These are phyloP conservation scores for Muschampia plurimacula DNA, from an alignment of 2,888 invertebrate species.

Conservation along the genomic window DNA sequence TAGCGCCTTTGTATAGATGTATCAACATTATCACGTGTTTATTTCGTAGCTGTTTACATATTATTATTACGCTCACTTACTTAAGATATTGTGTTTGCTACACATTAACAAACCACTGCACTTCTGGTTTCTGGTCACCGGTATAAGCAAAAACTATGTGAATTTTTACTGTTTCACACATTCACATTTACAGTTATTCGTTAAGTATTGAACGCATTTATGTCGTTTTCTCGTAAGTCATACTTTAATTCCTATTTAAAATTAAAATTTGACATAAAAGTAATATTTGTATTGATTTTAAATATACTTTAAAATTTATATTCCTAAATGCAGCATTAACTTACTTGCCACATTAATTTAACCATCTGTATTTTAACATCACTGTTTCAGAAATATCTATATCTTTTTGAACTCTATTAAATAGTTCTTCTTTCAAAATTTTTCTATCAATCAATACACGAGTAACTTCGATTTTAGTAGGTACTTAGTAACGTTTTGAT, in stretches of 20 bases:
- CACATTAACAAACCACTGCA: conserved; percentile 49
- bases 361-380: conserved; percentile 20
- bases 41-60: conserved; percentile 51
- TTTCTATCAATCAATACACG: conserved; percentile 7
- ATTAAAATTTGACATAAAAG: conserved; percentile 29
- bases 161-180: conserved; percentile 35
- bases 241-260: conserved; percentile 26
- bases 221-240: conserved; percentile 31
- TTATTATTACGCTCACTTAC: conserved; percentile 43
- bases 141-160: conserved; percentile 44
- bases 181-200: conserved; percentile 37
- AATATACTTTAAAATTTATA: conserved; percentile 10
- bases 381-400: conserved; percentile 7
- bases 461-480: conserved; percentile 24
- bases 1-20: conserved; percentile 57
- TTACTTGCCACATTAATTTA: neutral
- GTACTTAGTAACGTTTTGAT: conserved; percentile 26
- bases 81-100: conserved; percentile 40
- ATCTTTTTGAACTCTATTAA: conserved; percentile 29
- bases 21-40: conserved; percentile 50
- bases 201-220: conserved; percentile 34
- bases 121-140: conserved; percentile 47
- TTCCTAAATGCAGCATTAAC: conserved; percentile 22
- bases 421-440: conserved; percentile 27
- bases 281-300: conserved; percentile 29